phyloP scores from a whole-genome alignment of 35 echinoderm and acorn worm genomes.

The Nesometra sesokonis region DNA sequence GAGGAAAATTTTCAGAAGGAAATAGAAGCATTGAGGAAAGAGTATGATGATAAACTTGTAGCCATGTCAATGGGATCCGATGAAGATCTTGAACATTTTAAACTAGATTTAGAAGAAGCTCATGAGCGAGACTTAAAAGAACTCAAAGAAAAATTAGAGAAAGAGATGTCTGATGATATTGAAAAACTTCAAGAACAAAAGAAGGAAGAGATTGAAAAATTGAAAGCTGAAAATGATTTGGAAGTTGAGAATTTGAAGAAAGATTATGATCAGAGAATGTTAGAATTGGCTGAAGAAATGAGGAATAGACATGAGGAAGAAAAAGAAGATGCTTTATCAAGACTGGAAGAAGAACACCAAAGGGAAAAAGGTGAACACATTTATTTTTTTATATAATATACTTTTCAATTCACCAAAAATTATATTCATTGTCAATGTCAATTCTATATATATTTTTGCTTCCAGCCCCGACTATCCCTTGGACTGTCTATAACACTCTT shows the following conservation, averaged over 20 bases:
- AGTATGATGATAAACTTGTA: slow-evolving; percentile 40
- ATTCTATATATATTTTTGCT: too few relatives aligned
- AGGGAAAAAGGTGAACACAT: slow-evolving; percentile 46
- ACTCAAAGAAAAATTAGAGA: background rate
- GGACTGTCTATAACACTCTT: too few relatives aligned
- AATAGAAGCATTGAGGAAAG: slow-evolving; percentile 19
- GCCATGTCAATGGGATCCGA: slow-evolving; percentile 13
- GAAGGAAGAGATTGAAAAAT: slow-evolving; percentile 37
- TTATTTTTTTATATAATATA: background rate
- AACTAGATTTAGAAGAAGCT: slow-evolving; percentile 34
- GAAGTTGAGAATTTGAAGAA: background rate
- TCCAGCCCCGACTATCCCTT: too few relatives aligned
- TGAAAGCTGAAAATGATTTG: slow-evolving; percentile 17
- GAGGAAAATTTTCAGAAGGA: slow-evolving; percentile 23
- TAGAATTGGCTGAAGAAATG: slow-evolving; percentile 9
- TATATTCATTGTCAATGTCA: too few relatives aligned
- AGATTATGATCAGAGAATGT: background rate
- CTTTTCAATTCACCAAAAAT: background rate
- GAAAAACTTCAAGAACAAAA: slow-evolving; percentile 31
- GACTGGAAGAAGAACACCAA: slow-evolving; percentile 6
- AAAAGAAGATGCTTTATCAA: background rate
- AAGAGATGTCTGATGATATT: slow-evolving; percentile 11
- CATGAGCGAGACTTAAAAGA: slow-evolving; percentile 12
- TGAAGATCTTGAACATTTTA: background rate
- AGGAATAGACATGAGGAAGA: slow-evolving; percentile 16